Evolutionary conservation across 2,113 vertebrate species (phyloP).

Genomic region (Prunella himalayana): DNA sequence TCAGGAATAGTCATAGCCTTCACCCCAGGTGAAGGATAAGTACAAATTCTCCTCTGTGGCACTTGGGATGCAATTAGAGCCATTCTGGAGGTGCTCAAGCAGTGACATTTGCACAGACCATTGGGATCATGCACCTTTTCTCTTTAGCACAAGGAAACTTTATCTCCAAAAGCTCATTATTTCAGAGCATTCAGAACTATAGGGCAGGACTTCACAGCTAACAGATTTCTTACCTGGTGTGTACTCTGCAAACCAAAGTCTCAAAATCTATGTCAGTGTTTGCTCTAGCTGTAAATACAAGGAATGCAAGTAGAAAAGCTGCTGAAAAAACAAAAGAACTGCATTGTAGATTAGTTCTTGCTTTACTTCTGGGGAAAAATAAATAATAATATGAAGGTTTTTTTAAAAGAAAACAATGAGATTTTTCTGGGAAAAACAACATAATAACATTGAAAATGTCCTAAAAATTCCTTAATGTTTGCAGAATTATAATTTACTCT

Average conservation of each 20-base stretch:
- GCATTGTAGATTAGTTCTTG: neutral
- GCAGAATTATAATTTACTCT: neutral
- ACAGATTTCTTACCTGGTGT: neutral
- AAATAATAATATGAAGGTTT: neutral
- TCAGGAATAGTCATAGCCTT: neutral
- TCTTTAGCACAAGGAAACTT: neutral
- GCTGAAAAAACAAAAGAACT: neutral
- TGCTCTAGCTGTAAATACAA: neutral
- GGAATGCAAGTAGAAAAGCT: neutral
- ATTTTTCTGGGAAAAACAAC: neutral
- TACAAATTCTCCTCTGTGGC: neutral
- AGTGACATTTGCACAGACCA: neutral
- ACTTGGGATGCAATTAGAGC: neutral
- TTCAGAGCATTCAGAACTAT: neutral
- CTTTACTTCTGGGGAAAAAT: neutral
- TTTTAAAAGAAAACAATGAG: neutral
- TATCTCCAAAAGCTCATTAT: neutral
- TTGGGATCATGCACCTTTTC: neutral
- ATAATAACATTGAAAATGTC: neutral
- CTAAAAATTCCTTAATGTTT: neutral
- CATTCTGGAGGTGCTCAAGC: neutral
- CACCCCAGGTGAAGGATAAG: neutral
- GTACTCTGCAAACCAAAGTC: neutral
- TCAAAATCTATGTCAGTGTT: neutral
- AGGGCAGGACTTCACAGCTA: neutral